Percentiles rank a stretch among this genome's conserved stretches.
These are phyloP conservation scores for Anas acuta DNA, from an alignment of 2,797 vertebrate species.

Conservation along the genomic window DNA sequence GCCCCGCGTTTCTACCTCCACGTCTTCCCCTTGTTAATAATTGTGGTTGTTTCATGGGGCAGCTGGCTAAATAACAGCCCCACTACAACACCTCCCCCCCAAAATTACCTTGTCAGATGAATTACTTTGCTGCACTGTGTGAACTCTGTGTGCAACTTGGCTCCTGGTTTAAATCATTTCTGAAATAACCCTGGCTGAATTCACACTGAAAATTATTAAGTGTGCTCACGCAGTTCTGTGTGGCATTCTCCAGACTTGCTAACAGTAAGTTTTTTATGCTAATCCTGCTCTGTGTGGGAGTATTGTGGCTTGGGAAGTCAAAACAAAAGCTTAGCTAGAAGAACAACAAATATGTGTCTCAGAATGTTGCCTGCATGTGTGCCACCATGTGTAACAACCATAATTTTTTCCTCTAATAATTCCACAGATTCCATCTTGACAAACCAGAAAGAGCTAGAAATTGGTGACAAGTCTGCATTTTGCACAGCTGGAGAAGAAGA, in stretches of 20 bases:
- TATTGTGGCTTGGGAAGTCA: neutral
- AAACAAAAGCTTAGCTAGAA: neutral
- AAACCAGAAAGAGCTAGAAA: neutral
- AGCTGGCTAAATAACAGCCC: neutral
- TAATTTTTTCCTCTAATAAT: neutral
- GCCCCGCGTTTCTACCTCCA: neutral
- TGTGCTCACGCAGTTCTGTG: neutral
- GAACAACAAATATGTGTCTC: rapidly evolving
- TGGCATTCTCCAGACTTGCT: neutral
- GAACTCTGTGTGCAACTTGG: neutral
- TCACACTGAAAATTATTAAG: no score
- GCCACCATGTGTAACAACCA: neutral
- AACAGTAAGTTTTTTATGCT: rapidly evolving
- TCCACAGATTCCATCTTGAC: neutral
- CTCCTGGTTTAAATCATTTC: neutral
- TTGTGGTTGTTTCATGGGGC: no score
- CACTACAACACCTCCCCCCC: neutral
- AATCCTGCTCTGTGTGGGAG: neutral
- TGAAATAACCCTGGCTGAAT: neutral
- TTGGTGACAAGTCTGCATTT: neutral
- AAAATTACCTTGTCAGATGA: neutral
- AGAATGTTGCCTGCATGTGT: neutral
- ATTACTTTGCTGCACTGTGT: neutral
- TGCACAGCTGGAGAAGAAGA: neutral
- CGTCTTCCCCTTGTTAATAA: neutral